Evolutionary conservation across 2,113 vertebrate species (phyloP), one percentile per base, ranked within the genome.

Genomic region (Corydoras sp.): DNA sequence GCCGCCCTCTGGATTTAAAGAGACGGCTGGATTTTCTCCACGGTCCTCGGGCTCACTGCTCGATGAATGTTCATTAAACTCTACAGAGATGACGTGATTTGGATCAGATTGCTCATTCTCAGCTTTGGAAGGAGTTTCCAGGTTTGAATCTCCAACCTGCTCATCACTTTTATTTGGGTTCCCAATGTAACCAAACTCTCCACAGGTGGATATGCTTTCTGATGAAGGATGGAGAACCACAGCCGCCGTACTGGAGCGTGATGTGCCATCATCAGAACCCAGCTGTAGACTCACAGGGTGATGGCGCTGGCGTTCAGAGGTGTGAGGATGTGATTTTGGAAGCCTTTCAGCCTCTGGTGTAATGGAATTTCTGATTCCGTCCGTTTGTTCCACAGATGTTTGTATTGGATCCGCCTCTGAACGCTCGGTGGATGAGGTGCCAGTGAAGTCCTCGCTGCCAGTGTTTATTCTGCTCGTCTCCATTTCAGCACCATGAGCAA

Each of bases 381-480:
- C 51, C 13, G 10, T 10, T 53, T 53, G 51, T 53, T 14, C 13
- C 13, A 10, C 51, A 53, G 35, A 1, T 5, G 59, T 64, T 49
- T 54, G 53, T 60, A 65, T 54, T 32, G 55, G 58, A 18, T 32
- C 24, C 43, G n/a, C 32, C 48, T 18, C 35, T 3, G 43, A 55
- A 49, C 49, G 64, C 43, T 71, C 63, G 18, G 29, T 43, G 43
- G 58, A 15, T n/a, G 53, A 64, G 65, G 15, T 5, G 53, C 6
- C 0, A 30, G 60, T 49, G 51, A 55, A 13, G 31, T 71, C 14
- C 13, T 72, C 15, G 10, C 3, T 31, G 14, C 14, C 51, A 10
- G 31, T n/a, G 32, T 65, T 30, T 48, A 64, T 48, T 48, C 59
- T 30, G 13, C 56, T 55, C 18, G 61, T 43, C 58, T 71, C 31